phyloP scores from a whole-genome alignment of 2,797 vertebrate species.

The Girardinus metallicus region DNA sequence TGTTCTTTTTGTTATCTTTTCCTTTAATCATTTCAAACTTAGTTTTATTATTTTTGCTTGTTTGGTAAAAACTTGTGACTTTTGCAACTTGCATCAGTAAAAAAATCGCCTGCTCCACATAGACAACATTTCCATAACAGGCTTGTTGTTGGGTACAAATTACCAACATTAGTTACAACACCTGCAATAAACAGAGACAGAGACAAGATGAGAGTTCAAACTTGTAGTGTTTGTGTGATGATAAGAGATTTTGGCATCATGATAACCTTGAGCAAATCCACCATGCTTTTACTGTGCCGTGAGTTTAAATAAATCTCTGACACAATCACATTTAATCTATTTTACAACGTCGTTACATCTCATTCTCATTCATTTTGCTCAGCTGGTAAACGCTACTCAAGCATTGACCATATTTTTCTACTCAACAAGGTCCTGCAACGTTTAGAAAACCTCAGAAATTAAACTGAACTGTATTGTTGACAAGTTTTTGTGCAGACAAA shows the following conservation, averaged over 20 bases:
- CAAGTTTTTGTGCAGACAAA: too few species aligned
- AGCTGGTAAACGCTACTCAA: background rate
- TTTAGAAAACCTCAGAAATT: background rate
- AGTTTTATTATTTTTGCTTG: too few species aligned
- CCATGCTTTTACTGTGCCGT: background rate
- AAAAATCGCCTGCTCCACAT: too few species aligned
- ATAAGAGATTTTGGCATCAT: background rate
- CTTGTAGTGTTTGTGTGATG: background rate
- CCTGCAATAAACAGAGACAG: too few species aligned
- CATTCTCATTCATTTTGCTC: background rate
- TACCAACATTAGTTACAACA: too few species aligned
- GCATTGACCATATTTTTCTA: background rate
- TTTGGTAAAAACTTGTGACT: too few species aligned
- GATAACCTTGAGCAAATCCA: background rate
- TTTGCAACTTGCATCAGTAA: too few species aligned
- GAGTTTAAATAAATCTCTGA: background rate
- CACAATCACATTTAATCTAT: background rate
- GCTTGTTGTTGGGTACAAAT: too few species aligned
- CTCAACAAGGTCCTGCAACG: background rate
- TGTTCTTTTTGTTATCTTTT: background rate
- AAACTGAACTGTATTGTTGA: background rate
- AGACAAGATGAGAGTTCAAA: conserved; percentile 8
- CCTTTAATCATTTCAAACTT: too few species aligned
- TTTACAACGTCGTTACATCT: background rate
- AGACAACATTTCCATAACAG: too few species aligned